phyloP scores from a whole-genome alignment of 2,113 vertebrate species.

The Cairina moschata region DNA sequence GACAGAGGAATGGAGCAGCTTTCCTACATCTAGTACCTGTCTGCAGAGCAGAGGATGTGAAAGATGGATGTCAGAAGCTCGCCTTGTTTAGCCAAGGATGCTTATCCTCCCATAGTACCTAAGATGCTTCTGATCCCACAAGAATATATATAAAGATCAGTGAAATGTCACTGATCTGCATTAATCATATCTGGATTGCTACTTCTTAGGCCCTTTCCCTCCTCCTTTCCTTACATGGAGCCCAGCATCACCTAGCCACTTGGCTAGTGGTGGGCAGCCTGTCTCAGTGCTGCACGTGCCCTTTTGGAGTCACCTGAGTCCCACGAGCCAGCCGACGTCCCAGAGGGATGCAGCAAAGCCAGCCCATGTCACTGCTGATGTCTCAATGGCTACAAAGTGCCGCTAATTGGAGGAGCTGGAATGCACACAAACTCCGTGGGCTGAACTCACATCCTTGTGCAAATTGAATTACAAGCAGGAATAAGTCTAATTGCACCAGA shows the following conservation, averaged over 20 bases:
- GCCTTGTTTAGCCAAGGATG: not conserved
- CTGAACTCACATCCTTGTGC: not conserved
- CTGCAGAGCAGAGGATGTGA: not conserved
- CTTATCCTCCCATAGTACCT: not conserved
- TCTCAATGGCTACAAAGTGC: not conserved
- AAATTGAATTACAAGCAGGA: not conserved
- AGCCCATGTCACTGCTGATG: accelerated
- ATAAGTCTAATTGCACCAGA: not conserved
- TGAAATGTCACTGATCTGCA: not conserved
- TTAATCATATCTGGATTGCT: not conserved
- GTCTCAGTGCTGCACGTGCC: not conserved
- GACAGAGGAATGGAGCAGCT: not conserved
- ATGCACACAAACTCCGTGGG: not conserved
- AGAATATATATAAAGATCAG: not conserved
- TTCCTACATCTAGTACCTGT: not conserved
- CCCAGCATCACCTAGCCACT: not conserved
- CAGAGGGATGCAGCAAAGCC: not conserved
- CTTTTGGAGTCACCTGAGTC: not conserved
- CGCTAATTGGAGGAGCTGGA: not conserved
- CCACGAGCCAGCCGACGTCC: accelerated
- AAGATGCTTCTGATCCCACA: not conserved
- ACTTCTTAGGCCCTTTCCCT: not conserved
- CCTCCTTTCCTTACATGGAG: not conserved
- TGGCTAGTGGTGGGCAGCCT: not conserved
- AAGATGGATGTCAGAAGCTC: not conserved